Evolutionary conservation across 2,888 invertebrate species (phyloP), one percentile per base, ranked within the genome.

Genomic region (Trichopoda pennipes): DNA sequence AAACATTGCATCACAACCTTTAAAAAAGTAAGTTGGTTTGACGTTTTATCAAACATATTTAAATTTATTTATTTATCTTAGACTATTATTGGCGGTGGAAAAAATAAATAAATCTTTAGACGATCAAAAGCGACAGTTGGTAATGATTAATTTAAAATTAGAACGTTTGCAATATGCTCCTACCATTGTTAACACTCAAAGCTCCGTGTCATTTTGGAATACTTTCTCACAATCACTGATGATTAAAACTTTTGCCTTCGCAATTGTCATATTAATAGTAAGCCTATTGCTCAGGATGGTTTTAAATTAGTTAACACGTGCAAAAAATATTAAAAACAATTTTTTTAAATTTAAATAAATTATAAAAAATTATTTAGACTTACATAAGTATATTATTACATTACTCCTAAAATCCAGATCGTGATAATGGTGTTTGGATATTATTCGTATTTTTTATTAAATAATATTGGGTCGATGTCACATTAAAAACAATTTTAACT

Each of bases 121-220:
- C n/a, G 92, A 92, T 0, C 93, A 93, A 76, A 90, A 92, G 0
- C 72, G 88, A 3, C 93, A 93, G 14, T 89, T 93, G 38, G 92
- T 86, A 21, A 85, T 87, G 32, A 90, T 91, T 7, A 86, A 88
- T 75, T 81, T 85, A 19, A 88, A 88, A 17, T 80, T 91, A 77
- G 90, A 91, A 55, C 89, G 90, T 21, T 86, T 91, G 72, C 89
- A 89, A 74, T 89, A 88, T 72, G 87, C 88, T 8, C 90, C 90
- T 8, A 44, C 80, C 16, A 21, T 58, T 42, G 51, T 49, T 28
- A 55, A 17, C 6, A 69, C 23, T 16, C 68, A 64, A 35, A 64
- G 69, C 12, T 58, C 68, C 19, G 75, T 60, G 23, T 47, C 77
- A 47, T 55, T 86, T 47, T 68, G 58, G 35, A 51, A 82, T 51